Evolutionary conservation across 2,797 vertebrate genomes (phyloP), one percentile per base, ranked within the genome.

Genomic region (Megalops cyprinoides): DNA sequence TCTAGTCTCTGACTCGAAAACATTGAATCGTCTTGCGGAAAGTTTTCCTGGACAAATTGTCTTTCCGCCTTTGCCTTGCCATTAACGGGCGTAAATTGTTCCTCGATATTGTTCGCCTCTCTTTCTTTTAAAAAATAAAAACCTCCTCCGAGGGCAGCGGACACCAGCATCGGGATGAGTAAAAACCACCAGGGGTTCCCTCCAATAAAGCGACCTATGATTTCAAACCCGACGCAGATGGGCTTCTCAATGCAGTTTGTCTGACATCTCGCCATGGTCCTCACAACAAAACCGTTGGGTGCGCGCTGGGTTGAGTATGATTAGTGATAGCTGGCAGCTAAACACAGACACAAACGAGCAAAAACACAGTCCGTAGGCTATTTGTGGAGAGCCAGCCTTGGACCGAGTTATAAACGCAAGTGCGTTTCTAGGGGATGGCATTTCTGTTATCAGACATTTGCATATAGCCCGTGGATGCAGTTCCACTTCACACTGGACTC

Each of bases 61-160:
- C 95, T 93, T 84, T 97, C 96, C 0, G 12, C 53, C 87, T 98
- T 98, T 82, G 96, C 96, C 0, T 65, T 92, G 0, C 96, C 95
- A 18, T 89, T 0, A 0, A 82, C 53, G 0, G 95, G 96, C 0
- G 95, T 97, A 88, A 96, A 97, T 85, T 97, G 93, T 5, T 86
- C 82, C 82, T 96, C 94, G 0, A 96, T 93, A 65, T 94, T 82
- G 42, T 96, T 94, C 1, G 91, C 89, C 42, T 87, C 69, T 1
- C 81, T 87, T n/a, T 81, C 75, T 1, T 81, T 56, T 14, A 96
- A 82, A 84, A 92, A 88, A 6, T 86, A 9, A 73, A 96, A 95
- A 6, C 96, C 96, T 0, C 87, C 87, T 34, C 95, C 92, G 4
- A 97, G 90, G 1, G 79, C 73, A 3, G 73, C 82, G 0, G 95